Evolutionary conservation across 2,113 vertebrate genomes (phyloP), one percentile per base, ranked within the genome.

Genomic region (Pagrus major): DNA sequence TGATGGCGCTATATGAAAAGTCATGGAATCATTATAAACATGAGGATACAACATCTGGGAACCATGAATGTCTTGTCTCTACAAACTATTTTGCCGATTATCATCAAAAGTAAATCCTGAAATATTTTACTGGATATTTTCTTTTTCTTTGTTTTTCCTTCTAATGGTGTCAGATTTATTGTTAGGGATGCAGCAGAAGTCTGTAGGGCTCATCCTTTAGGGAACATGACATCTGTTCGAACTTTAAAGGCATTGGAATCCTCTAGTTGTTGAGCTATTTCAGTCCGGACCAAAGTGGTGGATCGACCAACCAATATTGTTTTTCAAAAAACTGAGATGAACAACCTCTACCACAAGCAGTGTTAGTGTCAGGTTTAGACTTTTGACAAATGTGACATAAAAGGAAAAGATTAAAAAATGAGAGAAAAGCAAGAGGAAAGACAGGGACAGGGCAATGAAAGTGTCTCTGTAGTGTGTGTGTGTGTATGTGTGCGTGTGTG

Each of bases 361-460:
- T 23, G 27, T 6, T 8, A 15, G 54, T 2, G 12, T 0, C 29
- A 5, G 14, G 1, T 29, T 2, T 29, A 4, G 21, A 29, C 10
- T 52, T 63, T 25, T 72, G 8, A 67, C 59, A 21, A 67, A 49
- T 23, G 8, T 5, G 8, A 80, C 25, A 54, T 20, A 71, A 35
- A 39, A 20, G 23, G 14, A 2, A 29, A 27, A 25, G 0, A 64
- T 25, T 0, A 42, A 66, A 51, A 31, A 16, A 60, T 6, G 16
- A 55, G 7, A 56, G 23, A 41, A 10, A 23, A 37, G 3, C 37
- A 51, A 3, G 29, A 20, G 29, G 18, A 33, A 44, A 60, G 7
- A 46, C 12, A 21, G 18, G 42, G 1, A 58, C 14, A 15, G 47
- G 37, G 49, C 18, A 70, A 20, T 69, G 18, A 42, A 47, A 78